These are phyloP conservation scores for Danaus melanippus DNA, from an alignment of 1,140 invertebrate genomes.

Conservation along the genomic window DNA sequence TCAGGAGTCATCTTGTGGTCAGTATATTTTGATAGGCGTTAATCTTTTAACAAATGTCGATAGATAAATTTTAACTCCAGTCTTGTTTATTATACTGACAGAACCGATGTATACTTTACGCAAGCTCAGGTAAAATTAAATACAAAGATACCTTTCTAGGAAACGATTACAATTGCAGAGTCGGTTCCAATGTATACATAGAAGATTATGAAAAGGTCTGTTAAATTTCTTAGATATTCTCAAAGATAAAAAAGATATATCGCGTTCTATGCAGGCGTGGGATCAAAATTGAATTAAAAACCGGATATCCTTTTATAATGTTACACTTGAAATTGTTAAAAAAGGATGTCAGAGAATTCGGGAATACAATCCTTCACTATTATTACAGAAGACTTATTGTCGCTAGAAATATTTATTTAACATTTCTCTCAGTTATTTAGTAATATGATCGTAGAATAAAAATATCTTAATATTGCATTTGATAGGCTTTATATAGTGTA, in stretches of 20 bases:
- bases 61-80: constrained; percentile 33
- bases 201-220: constrained; percentile 29
- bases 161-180: constrained; percentile 28
- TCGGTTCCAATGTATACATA: constrained; percentile 26
- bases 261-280: constrained; percentile 19
- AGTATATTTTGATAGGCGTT: constrained; percentile 35
- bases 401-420: too few species aligned
- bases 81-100: constrained; percentile 31
- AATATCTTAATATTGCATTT: constrained; percentile 1
- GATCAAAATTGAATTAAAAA: constrained; percentile 11
- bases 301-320: constrained; percentile 28
- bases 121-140: constrained; percentile 30
- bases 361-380: not conserved
- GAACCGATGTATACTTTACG: constrained; percentile 22
- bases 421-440: too few species aligned
- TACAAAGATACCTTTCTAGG: constrained; percentile 5
- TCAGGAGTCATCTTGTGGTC: constrained; percentile 12
- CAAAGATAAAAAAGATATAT: constrained; percentile 27
- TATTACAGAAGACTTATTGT: too few species aligned
- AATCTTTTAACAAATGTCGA: constrained; percentile 45
- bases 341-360: constrained; percentile 16
- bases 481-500: not conserved
- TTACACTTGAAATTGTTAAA: constrained; percentile 17
- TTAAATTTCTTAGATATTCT: constrained; percentile 31
- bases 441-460: not conserved